Base-by-base conservation (phyloP, 2,888 invertebrate genomes). In the Orchestes rusci region DNA sequence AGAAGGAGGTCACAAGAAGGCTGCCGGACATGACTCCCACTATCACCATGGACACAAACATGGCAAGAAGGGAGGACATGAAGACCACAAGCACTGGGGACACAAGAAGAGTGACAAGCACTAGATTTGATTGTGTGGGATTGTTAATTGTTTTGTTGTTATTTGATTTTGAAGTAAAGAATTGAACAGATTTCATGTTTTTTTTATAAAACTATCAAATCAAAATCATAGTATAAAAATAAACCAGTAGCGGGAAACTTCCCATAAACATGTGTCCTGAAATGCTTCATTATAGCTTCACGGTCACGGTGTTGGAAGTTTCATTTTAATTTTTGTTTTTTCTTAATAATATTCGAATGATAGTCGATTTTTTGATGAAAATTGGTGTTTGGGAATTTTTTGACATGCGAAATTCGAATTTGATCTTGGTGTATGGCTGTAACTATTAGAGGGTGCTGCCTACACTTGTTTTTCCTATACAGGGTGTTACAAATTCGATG, bases 21-120 rank as follows among this genome's bases (percentile, higher is more conserved):
- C 80, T 43, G 83, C 77, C 12, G 87, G 86, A 4, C 85, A 88
- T 59, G 80, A 85, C 48, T 79, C 80, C 50, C 85, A 88, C 60
- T 77, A 84, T 65, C 75, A 77, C 20, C 83, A 86, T 63, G 81
- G 83, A 52, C 76, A 79, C 59, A 78, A 82, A 56, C 78, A 83
- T 57, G 86, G 79, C 53, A 84, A 88, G 70, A 88, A 89, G 65
- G 86, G 84, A 8, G 84, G 82, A 32, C 80, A 84, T 59, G 81
- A 82, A 49, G 82, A 83, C 55, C 83, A 85, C 66, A 87, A 87
- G 66, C 80, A 86, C 64, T 84, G 82, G 77, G 82, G 82, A 49
- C 80, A 76, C 61, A 72, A 71, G 52, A 73, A 73, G 54, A 71
- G 72, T 23, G 45, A 33, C 43, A 56, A 56, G 34, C 56, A 56